Evolutionary conservation across 2,113 vertebrate genomes (phyloP).

Genomic region (Paradoxurus hermaphroditus): DNA sequence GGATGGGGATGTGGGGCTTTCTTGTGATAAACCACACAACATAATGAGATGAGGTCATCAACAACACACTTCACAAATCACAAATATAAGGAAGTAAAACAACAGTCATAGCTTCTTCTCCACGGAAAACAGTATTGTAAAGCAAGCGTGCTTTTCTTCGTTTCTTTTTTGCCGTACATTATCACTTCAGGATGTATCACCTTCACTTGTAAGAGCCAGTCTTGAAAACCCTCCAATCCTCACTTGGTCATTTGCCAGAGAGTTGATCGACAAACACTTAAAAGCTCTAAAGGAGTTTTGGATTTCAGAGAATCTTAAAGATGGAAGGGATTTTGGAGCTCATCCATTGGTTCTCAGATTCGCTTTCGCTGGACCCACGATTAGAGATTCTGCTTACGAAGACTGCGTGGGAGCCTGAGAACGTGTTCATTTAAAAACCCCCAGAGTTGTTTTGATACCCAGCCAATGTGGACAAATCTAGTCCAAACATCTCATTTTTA

Average conservation of each 20-base stretch:
- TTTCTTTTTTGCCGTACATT: background rate
- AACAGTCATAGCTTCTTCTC: background rate
- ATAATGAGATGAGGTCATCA: background rate
- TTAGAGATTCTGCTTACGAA: background rate
- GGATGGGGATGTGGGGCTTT: fast-evolving
- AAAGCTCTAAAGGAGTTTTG: background rate
- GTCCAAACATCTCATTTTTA: background rate
- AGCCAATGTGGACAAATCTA: background rate
- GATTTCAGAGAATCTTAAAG: background rate
- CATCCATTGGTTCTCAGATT: background rate
- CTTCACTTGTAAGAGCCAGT: background rate
- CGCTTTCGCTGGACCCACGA: background rate
- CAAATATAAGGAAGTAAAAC: background rate
- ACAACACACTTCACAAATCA: background rate
- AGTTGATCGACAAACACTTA: background rate
- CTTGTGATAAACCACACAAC: background rate
- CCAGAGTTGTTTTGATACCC: background rate
- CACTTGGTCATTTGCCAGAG: background rate
- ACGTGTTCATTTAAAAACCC: background rate
- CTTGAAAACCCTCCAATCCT: background rate
- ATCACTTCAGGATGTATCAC: background rate
- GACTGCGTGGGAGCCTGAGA: background rate
- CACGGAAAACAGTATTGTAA: background rate
- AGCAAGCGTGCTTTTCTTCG: background rate
- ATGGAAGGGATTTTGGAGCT: background rate